Evolutionary conservation across 2,797 vertebrate species (phyloP).

Genomic region (Notolabrus celidotus): DNA sequence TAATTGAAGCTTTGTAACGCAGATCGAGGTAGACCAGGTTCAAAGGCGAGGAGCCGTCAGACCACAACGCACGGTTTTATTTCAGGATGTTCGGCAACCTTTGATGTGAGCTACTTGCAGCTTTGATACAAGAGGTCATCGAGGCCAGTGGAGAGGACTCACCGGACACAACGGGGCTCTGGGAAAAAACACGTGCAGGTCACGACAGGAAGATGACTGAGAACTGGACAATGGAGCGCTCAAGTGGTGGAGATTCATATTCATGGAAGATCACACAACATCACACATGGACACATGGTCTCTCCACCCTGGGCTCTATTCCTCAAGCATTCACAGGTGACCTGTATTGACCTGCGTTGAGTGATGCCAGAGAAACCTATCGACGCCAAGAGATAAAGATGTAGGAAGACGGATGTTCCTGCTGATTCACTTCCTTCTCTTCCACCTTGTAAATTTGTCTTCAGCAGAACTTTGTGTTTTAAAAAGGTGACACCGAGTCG

Average conservation of each 20-base stretch:
- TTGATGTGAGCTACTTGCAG: constrained; percentile 91
- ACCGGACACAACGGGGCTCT: constrained; percentile 27
- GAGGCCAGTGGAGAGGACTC: constrained; percentile 52
- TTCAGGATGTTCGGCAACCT: constrained; percentile 78
- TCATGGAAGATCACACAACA: constrained; percentile 55
- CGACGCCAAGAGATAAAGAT: constrained; percentile 48
- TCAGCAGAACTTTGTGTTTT: constrained; percentile 32
- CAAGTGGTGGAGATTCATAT: constrained; percentile 62
- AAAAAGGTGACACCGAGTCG: constrained; percentile 62
- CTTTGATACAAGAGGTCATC: constrained; percentile 91
- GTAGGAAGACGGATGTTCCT: constrained; percentile 55
- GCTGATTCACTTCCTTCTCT: constrained; percentile 27
- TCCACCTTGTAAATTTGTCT: constrained; percentile 49
- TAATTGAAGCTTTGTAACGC: constrained; percentile 91
- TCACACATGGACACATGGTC: too few species aligned
- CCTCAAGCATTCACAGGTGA: constrained; percentile 46
- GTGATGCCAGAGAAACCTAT: constrained; percentile 51
- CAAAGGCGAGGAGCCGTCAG: constrained; percentile 87
- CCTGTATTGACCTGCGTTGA: constrained; percentile 49
- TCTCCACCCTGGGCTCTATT: too few species aligned
- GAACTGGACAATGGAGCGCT: constrained; percentile 28
- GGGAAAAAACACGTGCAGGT: too few species aligned
- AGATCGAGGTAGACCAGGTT: constrained; percentile 86
- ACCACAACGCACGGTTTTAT: constrained; percentile 83
- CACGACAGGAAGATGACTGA: constrained; percentile 14